Conservation (phyloP, 2,888 invertebrate genomes). For the Bunonema sp. region DNA sequence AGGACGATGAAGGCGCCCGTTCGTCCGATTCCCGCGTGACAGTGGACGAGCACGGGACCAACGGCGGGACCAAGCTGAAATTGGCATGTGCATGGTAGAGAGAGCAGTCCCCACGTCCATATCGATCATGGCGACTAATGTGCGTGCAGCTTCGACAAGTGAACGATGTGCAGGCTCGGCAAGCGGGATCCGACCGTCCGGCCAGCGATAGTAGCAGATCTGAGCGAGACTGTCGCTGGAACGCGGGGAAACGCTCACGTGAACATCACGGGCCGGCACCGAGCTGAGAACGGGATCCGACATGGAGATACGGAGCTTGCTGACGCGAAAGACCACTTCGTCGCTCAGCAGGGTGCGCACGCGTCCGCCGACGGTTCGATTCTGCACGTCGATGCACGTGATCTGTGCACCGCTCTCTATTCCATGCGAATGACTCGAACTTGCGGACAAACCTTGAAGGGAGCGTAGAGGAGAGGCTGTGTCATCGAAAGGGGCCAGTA, state of each 20-base stretch:
- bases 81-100: neutral
- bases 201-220: slow-evolving; percentile 7
- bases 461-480: slow-evolving; percentile 7
- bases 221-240: neutral
- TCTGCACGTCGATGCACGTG: slow-evolving; percentile 4
- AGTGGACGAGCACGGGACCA: slow-evolving; percentile 78
- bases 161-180: slow-evolving; percentile 3
- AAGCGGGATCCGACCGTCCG: slow-evolving; percentile 10
- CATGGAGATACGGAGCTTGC: too few relatives aligned
- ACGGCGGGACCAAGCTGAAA: slow-evolving; percentile 33
- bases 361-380: too few relatives aligned
- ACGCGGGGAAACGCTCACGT: neutral
- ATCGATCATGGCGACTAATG: slow-evolving; percentile 4
- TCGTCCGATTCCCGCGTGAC: slow-evolving; percentile 70
- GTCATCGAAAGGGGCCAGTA: slow-evolving; percentile 11
- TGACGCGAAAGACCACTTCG: too few relatives aligned
- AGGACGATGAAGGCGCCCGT: slow-evolving; percentile 88
- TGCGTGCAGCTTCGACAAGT: slow-evolving; percentile 2
- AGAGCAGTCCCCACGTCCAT: neutral
- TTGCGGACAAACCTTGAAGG: too few relatives aligned
- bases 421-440: too few relatives aligned
- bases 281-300: too few relatives aligned
- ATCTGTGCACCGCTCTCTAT: too few relatives aligned
- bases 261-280: neutral
- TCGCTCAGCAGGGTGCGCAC: too few relatives aligned